phyloP scores from a whole-genome alignment of 2,797 vertebrate genomes.

The Coregonus suidteri region DNA sequence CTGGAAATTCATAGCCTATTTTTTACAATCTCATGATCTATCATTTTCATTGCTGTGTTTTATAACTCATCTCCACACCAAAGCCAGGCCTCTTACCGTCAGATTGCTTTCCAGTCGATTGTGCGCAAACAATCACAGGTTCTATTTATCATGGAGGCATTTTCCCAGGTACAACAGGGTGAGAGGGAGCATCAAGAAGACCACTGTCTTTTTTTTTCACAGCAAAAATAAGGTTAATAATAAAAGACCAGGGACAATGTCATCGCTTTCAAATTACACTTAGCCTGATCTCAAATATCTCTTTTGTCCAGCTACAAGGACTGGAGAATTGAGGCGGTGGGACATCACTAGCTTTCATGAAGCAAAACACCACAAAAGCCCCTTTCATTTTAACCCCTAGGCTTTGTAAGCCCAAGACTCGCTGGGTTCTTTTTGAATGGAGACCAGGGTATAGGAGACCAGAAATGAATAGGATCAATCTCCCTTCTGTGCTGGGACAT shows the following conservation, averaged over 20 bases:
- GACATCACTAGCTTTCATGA: conserved; percentile 39
- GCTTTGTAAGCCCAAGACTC: conserved; percentile 53
- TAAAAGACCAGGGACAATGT: conserved; percentile 48
- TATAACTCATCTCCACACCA: conserved; percentile 51
- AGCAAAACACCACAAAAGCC: conserved; percentile 37
- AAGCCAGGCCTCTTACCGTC: conserved; percentile 47
- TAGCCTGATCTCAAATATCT: conserved; percentile 51
- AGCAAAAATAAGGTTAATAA: conserved; percentile 46
- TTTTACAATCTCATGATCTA: conserved; percentile 52
- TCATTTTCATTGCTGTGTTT: conserved; percentile 53
- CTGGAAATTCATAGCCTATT: conserved; percentile 10
- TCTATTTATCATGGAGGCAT: conserved; percentile 56
- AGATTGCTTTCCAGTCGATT: conserved; percentile 53
- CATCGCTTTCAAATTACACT: conserved; percentile 50
- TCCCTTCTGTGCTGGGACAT: conserved; percentile 18
- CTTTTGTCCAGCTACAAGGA: conserved; percentile 49
- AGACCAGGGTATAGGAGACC: conserved; percentile 36
- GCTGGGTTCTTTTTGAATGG: conserved; percentile 48
- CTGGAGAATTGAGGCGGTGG: conserved; percentile 14
- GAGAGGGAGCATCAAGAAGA: conserved; percentile 41
- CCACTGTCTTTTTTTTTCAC: conserved; percentile 41
- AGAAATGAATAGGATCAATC: conserved; percentile 48
- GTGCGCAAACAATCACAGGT: conserved; percentile 58
- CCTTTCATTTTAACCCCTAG: conserved; percentile 51
- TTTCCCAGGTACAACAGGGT: conserved; percentile 44